Percentiles rank a stretch among this genome's conserved stretches.
Evolutionary conservation across 2,797 vertebrate species (phyloP).

Genomic region (Anolis apletophallus): DNA sequence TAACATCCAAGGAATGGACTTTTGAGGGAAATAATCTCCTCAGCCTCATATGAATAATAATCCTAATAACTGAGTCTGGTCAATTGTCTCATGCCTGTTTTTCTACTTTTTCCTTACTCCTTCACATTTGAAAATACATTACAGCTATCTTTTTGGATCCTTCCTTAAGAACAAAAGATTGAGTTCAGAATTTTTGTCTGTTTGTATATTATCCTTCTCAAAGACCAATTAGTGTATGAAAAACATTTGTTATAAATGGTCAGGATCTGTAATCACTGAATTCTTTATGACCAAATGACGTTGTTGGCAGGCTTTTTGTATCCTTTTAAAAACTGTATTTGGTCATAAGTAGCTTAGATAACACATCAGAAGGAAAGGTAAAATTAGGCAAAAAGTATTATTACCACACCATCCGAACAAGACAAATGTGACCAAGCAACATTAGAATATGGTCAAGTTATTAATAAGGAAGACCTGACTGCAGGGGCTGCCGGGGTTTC

Average conservation of each 20-base stretch:
- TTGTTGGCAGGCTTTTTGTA: not conserved
- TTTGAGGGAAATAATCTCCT: not conserved
- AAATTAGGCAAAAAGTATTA: not conserved
- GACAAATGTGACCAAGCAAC: too few species aligned
- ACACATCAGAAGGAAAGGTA: not conserved
- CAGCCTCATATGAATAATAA: constrained; percentile 29
- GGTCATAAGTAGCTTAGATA: too few species aligned
- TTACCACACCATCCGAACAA: too few species aligned
- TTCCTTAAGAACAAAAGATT: constrained; percentile 10
- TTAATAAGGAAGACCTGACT: too few species aligned
- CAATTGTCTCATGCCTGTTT: constrained; percentile 24
- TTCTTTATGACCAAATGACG: not conserved
- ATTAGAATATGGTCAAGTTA: too few species aligned
- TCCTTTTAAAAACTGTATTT: not conserved
- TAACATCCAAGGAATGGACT: constrained; percentile 19
- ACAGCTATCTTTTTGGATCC: constrained; percentile 26
- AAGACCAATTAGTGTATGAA: constrained; percentile 13
- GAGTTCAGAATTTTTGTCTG: constrained; percentile 12
- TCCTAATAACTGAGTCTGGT: constrained; percentile 13
- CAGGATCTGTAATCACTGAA: not conserved
- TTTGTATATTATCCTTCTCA: constrained; percentile 14
- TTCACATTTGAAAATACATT: constrained; percentile 7
- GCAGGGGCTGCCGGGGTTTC: too few species aligned
- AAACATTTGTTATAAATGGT: not conserved
- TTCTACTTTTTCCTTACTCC: constrained; percentile 29